Percentiles rank a stretch among this genome's conserved stretches.
Conservation (phyloP, 2,888 invertebrate species). For the Opisthograptis luteolata region DNA sequence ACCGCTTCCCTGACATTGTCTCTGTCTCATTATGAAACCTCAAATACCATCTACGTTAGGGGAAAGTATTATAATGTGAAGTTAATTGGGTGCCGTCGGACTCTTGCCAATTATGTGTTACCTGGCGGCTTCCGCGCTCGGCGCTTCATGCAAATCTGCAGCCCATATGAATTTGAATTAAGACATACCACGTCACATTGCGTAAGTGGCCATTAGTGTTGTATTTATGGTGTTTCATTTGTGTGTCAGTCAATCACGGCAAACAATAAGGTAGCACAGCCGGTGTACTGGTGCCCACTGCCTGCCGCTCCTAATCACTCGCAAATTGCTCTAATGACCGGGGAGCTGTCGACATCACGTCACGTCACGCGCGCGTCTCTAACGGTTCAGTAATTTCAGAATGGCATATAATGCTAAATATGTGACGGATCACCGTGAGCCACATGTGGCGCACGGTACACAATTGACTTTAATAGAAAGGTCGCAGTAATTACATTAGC, state of each 20-base stretch:
- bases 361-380: slow-evolving; percentile 48
- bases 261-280: slow-evolving; percentile 26
- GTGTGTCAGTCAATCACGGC: slow-evolving; percentile 38
- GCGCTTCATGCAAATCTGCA: slow-evolving; percentile 50
- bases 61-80: slow-evolving; percentile 63
- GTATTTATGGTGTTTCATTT: slow-evolving; percentile 16
- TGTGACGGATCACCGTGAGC: slow-evolving; percentile 24
- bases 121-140: slow-evolving; percentile 44
- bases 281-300: slow-evolving; percentile 42
- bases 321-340: slow-evolving; percentile 57
- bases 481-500: slow-evolving; percentile 75
- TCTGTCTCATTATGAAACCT: slow-evolving; percentile 55
- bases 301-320: slow-evolving; percentile 55
- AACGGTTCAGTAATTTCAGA: slow-evolving; percentile 53
- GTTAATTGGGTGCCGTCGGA: slow-evolving; percentile 55
- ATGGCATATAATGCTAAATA: slow-evolving; percentile 39
- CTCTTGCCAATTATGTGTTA: slow-evolving; percentile 56
- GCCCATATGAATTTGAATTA: slow-evolving; percentile 48
- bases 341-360: slow-evolving; percentile 45
- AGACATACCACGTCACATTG: slow-evolving; percentile 29
- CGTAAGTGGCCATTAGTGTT: slow-evolving; percentile 24
- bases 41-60: slow-evolving; percentile 57
- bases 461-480: slow-evolving; percentile 77
- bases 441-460: slow-evolving; percentile 27
- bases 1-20: slow-evolving; percentile 49